Percentiles rank a stretch among this genome's conserved stretches.
phyloP scores from a whole-genome alignment of 2,888 invertebrate species.

The Acrocyrtus sp. region DNA sequence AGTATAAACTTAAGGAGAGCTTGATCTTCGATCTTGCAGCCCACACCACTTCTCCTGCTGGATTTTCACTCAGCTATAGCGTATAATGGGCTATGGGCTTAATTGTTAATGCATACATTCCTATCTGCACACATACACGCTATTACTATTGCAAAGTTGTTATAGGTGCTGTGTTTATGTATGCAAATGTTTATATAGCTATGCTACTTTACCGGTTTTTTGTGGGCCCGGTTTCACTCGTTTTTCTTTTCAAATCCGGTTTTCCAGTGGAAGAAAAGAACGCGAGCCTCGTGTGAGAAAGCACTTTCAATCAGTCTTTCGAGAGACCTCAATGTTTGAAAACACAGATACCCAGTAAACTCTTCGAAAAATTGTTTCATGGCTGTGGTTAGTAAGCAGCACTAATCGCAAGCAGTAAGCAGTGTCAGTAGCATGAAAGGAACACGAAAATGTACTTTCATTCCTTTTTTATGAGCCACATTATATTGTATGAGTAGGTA shows the following conservation, averaged over 20 bases:
- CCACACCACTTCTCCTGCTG: too few relatives aligned
- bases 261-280: background rate
- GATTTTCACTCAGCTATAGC: too few relatives aligned
- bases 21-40: too few relatives aligned
- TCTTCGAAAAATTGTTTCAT: background rate
- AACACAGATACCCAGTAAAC: constrained; percentile 18
- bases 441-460: too few relatives aligned
- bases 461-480: background rate
- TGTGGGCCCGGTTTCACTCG: background rate
- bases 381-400: background rate
- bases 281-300: background rate
- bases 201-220: too few relatives aligned
- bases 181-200: background rate
- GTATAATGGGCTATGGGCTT: too few relatives aligned
- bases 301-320: background rate
- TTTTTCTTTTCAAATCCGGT: constrained; percentile 2
- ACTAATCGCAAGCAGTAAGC: too few relatives aligned
- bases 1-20: too few relatives aligned
- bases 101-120: too few relatives aligned
- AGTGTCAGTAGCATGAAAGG: background rate
- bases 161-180: background rate
- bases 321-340: too few relatives aligned
- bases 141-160: background rate
- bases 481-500: background rate
- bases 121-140: background rate